Evolutionary conservation across 2,888 invertebrate species (phyloP), one percentile per base, ranked within the genome.

Genomic region (Proisotoma minuta): DNA sequence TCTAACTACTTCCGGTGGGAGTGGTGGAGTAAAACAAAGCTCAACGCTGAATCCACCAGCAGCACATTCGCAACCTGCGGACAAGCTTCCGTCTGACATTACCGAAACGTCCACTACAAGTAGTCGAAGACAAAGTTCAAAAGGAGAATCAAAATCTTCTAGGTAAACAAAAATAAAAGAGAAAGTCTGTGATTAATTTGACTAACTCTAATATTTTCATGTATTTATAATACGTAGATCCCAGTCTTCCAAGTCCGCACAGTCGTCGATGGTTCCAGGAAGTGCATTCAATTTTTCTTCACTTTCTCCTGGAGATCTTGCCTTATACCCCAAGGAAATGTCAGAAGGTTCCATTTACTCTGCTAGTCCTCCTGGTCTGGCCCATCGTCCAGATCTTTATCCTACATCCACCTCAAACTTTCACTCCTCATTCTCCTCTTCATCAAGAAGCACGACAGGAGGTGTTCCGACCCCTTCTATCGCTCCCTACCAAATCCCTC

Each of bases 271-370:
- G 76, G 88, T 90, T 68, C 85, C 90, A 5, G 86, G 88, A 26
- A 89, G 89, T 78, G 89, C 91, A 56, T 91, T 91, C 74, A 91
- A 90, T 76, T 91, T 90, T 57, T 70, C 73, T 5, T 65, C 69
- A 8, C 59, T 73, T 22, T 60, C 69, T 1, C 63, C 71, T 0
- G 70, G 68, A 10, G 69, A 70, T 23, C 39, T 73, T 47, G 68
- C 70, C 10, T 59, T 73, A 22, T 73, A 73, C 54, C 66, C 73
- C 8, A 72, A 73, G 52, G 72, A 72, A 63, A 57, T 68, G 10
- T 71, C 71, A 18, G 63, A 70, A 15, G 63, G 63, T 8, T 63
- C 66, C 2, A 61, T 72, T 39, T 68, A 66, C 22, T 62, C 71
- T 4, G 61, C 68, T 2, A 71, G 71, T 24, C 66, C 68, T 24